Base-by-base conservation (phyloP, 2,797 vertebrate species). In the Sandelia bainsii region DNA sequence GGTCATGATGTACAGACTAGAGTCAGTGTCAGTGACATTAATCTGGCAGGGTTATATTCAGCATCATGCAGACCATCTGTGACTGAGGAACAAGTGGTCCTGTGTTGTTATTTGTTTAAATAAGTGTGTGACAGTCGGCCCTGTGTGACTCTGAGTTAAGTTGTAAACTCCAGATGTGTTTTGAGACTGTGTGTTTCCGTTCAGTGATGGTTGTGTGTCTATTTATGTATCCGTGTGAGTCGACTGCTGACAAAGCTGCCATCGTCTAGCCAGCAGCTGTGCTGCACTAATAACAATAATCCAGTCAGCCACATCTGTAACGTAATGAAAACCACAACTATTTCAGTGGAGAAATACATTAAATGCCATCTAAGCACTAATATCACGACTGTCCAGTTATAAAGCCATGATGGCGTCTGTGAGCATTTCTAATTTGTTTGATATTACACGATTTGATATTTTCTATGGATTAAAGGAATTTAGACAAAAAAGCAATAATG, bases 151-250 rank as follows among this genome's bases (percentile, higher is more conserved):
- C 32, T 8, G 51, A 66, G 45, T 75, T 40, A 72, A 79, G 54
- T 75, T 62, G 56, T 71, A 74, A 64, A 82, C 52, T 85, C 65
- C 74, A 84, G 80, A 75, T 85, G 79, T 81, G 75, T n/a, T n/a
- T n/a, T 83, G 76, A 58, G 69, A 59, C 23, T 67, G 57, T 53
- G 51, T 70, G 51, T 70, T 74, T 51, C 40, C 70, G 45, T 75
- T 85, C 71, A 40, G 68, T 48, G 63, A 77, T 1, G 22, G 56
- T 54, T 45, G 29, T 74, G 67, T 80, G 83, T 80, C 52, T 86
- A 64, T 88, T 73, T 78, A 73, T 82, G 68, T 8, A 29, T 85
- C 48, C 60, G 72, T 79, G 60, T 10, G 45, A 82, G 71, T 29
- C 54, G 57, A 67, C 72, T 83, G 74, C 82, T 85, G 85, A 89